Conservation (phyloP, 35 echinoderm and acorn worm species). For the Ophioderma brevispina region DNA sequence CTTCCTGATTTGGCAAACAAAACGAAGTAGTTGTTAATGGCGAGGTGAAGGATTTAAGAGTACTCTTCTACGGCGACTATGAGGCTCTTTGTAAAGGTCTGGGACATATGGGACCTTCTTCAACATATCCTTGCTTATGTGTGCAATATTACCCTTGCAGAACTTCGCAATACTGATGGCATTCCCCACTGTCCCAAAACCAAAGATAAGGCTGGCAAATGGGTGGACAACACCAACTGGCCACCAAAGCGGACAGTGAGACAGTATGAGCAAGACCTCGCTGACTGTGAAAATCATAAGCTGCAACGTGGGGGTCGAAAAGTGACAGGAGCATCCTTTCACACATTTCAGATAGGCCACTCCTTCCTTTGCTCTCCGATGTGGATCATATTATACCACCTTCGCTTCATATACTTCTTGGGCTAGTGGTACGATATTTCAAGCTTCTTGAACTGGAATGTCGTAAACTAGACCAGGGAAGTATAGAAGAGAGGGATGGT, state of each 20-base stretch:
- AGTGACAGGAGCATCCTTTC: background rate
- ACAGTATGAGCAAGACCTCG: background rate
- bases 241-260: background rate
- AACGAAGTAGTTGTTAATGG: background rate
- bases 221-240: background rate
- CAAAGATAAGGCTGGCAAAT: background rate
- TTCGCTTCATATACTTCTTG: background rate
- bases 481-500: background rate
- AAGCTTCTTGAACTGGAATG: background rate
- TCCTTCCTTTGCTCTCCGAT: background rate
- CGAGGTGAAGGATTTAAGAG: background rate
- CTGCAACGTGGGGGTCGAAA: background rate
- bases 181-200: background rate
- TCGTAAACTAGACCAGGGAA: background rate
- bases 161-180: background rate
- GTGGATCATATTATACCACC: background rate
- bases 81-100: background rate
- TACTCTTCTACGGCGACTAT: background rate
- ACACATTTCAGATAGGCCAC: background rate
- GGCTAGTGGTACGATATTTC: background rate
- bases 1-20: background rate
- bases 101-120: constrained; percentile 4
- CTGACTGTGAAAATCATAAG: background rate
- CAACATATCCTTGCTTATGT: background rate
- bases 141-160: background rate